A percentile compares a stretch with the other conserved stretches of the same genome.
These are phyloP conservation scores for Rhinolophus sinicus DNA, from an alignment of 2,113 vertebrate species.

Conservation along the genomic window DNA sequence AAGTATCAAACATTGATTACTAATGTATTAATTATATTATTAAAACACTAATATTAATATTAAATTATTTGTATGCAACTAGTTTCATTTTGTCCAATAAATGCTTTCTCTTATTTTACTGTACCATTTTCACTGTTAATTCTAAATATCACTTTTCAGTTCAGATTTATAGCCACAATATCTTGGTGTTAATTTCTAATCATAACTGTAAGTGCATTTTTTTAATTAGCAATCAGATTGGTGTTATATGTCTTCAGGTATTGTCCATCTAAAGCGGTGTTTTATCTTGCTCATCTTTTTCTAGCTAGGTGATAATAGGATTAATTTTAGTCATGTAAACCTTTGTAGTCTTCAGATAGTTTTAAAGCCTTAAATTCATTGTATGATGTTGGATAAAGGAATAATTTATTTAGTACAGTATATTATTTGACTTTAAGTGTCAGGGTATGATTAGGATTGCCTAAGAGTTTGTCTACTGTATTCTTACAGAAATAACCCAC, in stretches of 20 bases:
- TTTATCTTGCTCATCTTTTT: constrained; percentile 51
- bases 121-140: constrained; percentile 30
- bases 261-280: constrained; percentile 10
- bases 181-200: constrained; percentile 44
- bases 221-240: constrained; percentile 15
- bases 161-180: background rate
- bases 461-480: constrained; percentile 6
- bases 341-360: constrained; percentile 21
- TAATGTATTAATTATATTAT: background rate
- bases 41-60: constrained; percentile 6
- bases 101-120: constrained; percentile 34
- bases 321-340: constrained; percentile 41
- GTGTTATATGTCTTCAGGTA: constrained; percentile 9
- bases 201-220: constrained; percentile 49
- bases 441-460: constrained; percentile 35
- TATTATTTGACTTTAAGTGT: constrained; percentile 48
- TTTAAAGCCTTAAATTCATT: constrained; percentile 54
- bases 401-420: constrained; percentile 42
- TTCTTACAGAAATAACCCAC: constrained; percentile 25
- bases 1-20: background rate
- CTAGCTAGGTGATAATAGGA: background rate
- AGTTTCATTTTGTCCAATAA: constrained; percentile 26
- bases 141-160: constrained; percentile 34
- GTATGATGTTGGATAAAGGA: constrained; percentile 7
- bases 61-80: background rate